Base-by-base conservation (phyloP, 2,888 invertebrate species). In the Dorcus parallelipipedus region DNA sequence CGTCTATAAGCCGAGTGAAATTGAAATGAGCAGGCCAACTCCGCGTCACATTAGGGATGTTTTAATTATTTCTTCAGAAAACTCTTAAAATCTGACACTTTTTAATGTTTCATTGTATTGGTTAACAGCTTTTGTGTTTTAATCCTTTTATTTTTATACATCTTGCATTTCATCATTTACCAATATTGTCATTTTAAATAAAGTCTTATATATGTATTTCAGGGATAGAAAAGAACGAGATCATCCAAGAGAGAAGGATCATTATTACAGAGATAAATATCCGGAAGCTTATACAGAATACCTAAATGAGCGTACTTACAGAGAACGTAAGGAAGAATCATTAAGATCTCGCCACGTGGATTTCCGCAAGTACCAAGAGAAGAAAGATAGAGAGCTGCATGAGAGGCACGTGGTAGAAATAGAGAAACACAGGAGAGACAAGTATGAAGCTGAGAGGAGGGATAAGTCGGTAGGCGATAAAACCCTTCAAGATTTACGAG, bases 401-500 rank as follows among this genome's bases (percentile, higher is more conserved):
- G 67, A 47, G 60, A 64, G 57, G 14, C 40, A 56, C 38, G 20
- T 17, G 5, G 14, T 20, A 20, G 73, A 73, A 8, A 64, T 65
- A 54, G 75, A 76, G 45, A 75, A 73, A 59, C 71, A 74, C 56
- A 69, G 75, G 6, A 65, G 73, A 14, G 70, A 70, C 3, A 64
- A 70, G 38, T 74, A 75, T 62, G 70, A 63, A 33, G 77, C 76
- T 8, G 76, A 77, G 9, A 62, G 78, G 8, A 71, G 73, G 58
- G 79, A 80, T 56, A 80, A 80, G n/a, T 76, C 73, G 48, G 82
- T 83, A 20, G 84, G 83, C 0, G 86, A 84, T 70, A 81, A 84
- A 65, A 85, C 89, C 57, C 80, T 91, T 59, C 89, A 91, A 73
- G 91, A 92, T 77, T 80, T 92, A 71, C 82, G 91, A 66, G 89